Evolutionary conservation across 2,888 invertebrate genomes (phyloP).

Genomic region (Pomacea canaliculata): DNA sequence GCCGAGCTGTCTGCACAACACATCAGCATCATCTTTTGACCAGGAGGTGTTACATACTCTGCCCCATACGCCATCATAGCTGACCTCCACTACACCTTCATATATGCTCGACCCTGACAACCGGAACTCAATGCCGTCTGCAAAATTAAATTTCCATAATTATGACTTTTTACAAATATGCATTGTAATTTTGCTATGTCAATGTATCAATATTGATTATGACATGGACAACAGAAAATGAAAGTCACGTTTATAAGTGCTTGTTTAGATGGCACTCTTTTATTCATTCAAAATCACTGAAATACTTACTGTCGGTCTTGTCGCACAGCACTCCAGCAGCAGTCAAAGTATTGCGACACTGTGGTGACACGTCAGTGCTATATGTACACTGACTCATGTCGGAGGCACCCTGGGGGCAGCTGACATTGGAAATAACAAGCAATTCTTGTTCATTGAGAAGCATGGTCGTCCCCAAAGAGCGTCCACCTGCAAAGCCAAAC

Average conservation of each 20-base stretch:
- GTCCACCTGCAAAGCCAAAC: conserved; percentile 38
- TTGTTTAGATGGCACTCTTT: no score
- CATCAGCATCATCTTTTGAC: conserved; percentile 46
- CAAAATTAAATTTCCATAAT: background rate
- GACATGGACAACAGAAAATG: no score
- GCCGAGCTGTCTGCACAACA: conserved; percentile 54
- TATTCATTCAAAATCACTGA: no score
- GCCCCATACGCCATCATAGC: conserved; percentile 25
- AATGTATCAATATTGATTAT: no score
- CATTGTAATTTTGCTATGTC: no score
- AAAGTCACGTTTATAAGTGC: no score
- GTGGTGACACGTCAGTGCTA: conserved; percentile 33
- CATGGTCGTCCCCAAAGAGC: conserved; percentile 43
- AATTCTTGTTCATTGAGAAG: conserved; percentile 27
- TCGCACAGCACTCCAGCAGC: conserved; percentile 56
- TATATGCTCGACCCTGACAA: conserved; percentile 16
- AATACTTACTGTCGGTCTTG: background rate
- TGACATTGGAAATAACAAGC: conserved; percentile 45
- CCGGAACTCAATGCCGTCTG: background rate
- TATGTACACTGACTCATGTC: conserved; percentile 36
- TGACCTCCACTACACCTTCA: conserved; percentile 33
- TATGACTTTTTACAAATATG: background rate
- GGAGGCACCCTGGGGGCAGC: conserved; percentile 45
- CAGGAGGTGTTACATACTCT: conserved; percentile 54
- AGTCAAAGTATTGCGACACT: conserved; percentile 41